A percentile compares a stretch with the other conserved stretches of the same genome.
phyloP scores from a whole-genome alignment of 2,888 invertebrate genomes.

The Hemithea aestivaria region DNA sequence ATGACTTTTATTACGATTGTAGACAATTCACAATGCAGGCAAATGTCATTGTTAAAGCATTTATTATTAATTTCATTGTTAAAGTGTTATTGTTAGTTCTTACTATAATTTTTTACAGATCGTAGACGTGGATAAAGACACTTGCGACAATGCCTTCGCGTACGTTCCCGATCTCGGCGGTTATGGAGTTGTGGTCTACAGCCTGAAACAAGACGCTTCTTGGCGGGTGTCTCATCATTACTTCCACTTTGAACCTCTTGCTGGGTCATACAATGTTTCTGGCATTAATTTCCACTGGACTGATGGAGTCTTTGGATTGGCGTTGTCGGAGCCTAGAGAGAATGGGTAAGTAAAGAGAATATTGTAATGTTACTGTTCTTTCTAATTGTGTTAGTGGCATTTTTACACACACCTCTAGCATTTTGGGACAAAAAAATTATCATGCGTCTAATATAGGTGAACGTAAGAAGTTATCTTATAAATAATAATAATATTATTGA shows the following conservation, averaged over 20 bases:
- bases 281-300: constrained; percentile 92
- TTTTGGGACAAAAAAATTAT: no score
- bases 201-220: constrained; percentile 84
- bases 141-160: constrained; percentile 86
- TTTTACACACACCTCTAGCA: no score
- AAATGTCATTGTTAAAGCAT: no score
- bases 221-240: constrained; percentile 90
- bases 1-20: no score
- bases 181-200: constrained; percentile 88
- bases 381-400: no score
- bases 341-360: constrained; percentile 79
- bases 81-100: background rate
- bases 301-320: constrained; percentile 88
- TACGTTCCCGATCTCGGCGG: constrained; percentile 88
- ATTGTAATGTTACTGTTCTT: no score
- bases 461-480: no score
- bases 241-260: constrained; percentile 90
- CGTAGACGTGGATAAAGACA: constrained; percentile 83
- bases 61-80: no score
- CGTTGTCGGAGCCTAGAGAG: constrained; percentile 80
- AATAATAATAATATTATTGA: no score
- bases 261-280: constrained; percentile 86
- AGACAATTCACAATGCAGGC: no score
- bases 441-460: no score
- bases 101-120: constrained; percentile 65